These are phyloP conservation scores for Delichon dasypus DNA, from an alignment of 2,797 vertebrate species.

Conservation along the genomic window DNA sequence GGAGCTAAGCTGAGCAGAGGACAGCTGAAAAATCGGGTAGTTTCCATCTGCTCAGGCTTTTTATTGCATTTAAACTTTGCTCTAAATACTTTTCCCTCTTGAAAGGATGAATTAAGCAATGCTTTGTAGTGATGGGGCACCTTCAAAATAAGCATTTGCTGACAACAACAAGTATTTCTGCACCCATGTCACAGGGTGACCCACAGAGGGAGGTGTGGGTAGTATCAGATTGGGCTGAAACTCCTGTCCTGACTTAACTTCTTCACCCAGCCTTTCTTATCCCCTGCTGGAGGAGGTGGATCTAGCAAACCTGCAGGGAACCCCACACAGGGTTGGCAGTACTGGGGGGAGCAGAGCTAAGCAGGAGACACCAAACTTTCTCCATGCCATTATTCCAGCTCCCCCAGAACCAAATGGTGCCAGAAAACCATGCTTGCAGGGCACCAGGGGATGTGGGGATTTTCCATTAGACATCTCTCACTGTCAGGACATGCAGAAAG, in stretches of 20 bases:
- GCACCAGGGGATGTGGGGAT: not conserved
- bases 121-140: not conserved
- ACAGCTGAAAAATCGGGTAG: not conserved
- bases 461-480: not conserved
- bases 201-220: not conserved
- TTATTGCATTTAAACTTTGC: slow-evolving; percentile 29
- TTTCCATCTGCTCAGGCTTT: not conserved
- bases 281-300: fast-evolving
- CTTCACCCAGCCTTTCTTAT: not conserved
- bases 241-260: fast-evolving
- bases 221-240: not conserved
- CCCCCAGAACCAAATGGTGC: not conserved
- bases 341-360: not conserved
- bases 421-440: not conserved
- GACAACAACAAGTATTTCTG: not conserved
- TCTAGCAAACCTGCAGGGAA: not conserved
- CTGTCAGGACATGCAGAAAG: not conserved
- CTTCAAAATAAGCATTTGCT: slow-evolving; percentile 12
- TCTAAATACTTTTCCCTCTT: slow-evolving; percentile 22
- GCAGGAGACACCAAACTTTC: not conserved
- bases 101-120: slow-evolving; percentile 22
- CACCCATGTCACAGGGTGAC: not conserved
- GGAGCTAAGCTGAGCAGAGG: not conserved
- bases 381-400: not conserved
- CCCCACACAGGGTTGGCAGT: not conserved